A percentile compares a stretch with the other conserved stretches of the same genome.
Conservation (phyloP, 2,888 invertebrate genomes). For the Caenorhabditis wallacei region DNA sequence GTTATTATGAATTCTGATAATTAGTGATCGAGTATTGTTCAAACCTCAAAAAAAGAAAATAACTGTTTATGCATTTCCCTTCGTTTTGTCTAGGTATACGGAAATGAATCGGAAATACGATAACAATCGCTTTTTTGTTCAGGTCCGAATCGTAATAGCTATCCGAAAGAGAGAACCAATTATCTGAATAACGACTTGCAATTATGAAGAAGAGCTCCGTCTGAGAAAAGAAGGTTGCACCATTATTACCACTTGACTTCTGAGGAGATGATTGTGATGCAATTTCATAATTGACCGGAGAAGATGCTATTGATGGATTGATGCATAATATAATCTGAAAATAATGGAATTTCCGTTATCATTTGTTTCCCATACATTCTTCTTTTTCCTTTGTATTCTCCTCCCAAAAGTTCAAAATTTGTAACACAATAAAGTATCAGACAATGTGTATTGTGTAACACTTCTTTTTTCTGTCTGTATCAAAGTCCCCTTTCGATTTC, state of each 20-base stretch:
- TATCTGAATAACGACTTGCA: conserved; percentile 29
- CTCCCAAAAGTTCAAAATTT: neutral
- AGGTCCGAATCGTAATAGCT: conserved; percentile 6
- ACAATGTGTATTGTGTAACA: conserved; percentile 1
- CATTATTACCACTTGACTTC: neutral
- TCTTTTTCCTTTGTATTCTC: neutral
- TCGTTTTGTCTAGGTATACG: neutral
- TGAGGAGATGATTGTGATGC: neutral
- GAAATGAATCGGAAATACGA: neutral
- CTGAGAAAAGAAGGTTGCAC: neutral
- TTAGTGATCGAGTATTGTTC: neutral
- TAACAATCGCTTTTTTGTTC: neutral
- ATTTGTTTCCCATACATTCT: neutral
- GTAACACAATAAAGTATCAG: conserved; percentile 1
- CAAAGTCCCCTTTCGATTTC: conserved; percentile 2
- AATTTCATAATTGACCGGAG: conserved; percentile 20
- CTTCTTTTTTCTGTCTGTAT: neutral
- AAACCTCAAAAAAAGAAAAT: neutral
- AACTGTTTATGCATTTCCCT: neutral
- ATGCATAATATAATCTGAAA: neutral
- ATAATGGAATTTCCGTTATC: neutral
- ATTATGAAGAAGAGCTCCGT: conserved; percentile 26
- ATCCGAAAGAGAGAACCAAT: neutral
- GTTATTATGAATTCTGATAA: neutral
- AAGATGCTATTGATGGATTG: neutral